Conservation (phyloP, 2,888 invertebrate genomes). For the Pteria penguin region DNA sequence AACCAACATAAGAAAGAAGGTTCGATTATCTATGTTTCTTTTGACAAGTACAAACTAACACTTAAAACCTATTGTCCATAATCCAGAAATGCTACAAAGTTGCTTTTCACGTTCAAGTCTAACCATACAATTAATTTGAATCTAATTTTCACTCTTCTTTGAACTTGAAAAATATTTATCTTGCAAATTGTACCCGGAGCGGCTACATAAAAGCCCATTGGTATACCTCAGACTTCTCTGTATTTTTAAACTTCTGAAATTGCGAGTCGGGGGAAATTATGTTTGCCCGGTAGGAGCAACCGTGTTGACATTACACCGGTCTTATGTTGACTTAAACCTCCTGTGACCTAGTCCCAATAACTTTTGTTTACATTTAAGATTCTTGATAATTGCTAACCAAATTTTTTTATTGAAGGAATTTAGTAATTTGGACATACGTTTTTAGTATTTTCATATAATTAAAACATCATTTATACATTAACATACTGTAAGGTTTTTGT, state of each 20-base stretch:
- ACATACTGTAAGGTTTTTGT: no score
- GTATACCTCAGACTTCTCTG: not conserved
- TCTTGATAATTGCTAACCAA: not conserved
- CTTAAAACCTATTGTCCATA: not conserved
- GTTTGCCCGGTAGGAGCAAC: slow-evolving; percentile 15
- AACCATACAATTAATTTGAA: not conserved
- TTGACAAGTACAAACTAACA: not conserved
- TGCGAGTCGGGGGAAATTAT: slow-evolving; percentile 2
- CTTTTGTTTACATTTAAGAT: not conserved
- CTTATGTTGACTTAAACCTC: slow-evolving; percentile 24
- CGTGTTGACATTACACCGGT: slow-evolving; percentile 16
- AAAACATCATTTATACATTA: no score
- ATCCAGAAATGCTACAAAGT: not conserved
- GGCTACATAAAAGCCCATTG: slow-evolving; percentile 9
- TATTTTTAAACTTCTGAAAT: not conserved
- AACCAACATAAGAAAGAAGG: not conserved
- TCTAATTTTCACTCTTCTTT: slow-evolving; percentile 1
- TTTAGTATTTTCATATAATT: no score
- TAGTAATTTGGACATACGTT: not conserved
- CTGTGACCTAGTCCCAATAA: slow-evolving; percentile 17
- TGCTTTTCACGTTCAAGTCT: not conserved
- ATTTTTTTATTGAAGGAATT: not conserved
- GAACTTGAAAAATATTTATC: slow-evolving; percentile 8
- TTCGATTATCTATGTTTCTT: not conserved
- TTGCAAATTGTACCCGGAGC: slow-evolving; percentile 1